Conservation (phyloP, 2,888 invertebrate species). For the Dendrolimus pini region DNA sequence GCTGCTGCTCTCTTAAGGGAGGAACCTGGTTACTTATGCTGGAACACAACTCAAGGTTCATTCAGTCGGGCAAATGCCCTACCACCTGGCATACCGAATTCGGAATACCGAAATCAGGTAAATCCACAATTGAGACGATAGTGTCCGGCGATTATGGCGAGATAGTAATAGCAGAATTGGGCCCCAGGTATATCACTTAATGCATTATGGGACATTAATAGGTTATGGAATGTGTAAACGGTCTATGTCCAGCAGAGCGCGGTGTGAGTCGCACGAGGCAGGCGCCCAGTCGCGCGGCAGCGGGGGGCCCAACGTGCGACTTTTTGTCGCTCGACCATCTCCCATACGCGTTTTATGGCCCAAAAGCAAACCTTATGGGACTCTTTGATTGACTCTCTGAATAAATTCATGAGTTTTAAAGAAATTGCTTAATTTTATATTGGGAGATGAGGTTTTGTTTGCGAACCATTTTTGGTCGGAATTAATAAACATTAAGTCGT, state of each 20-base stretch:
- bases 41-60: too few relatives aligned
- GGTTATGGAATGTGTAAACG: slow-evolving; percentile 27
- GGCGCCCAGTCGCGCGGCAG: slow-evolving; percentile 32
- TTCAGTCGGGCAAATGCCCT: too few relatives aligned
- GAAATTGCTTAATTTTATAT: slow-evolving; percentile 12
- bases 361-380: slow-evolving; percentile 9
- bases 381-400: slow-evolving; percentile 18
- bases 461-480: neutral
- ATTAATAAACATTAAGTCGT: slow-evolving; percentile 7
- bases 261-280: slow-evolving; percentile 5
- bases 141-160: too few relatives aligned
- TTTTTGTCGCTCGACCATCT: slow-evolving; percentile 34
- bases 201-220: slow-evolving; percentile 26
- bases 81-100: too few relatives aligned
- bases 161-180: neutral
- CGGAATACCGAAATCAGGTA: too few relatives aligned
- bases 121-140: too few relatives aligned
- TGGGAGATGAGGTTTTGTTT: neutral
- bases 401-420: neutral
- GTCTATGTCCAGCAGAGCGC: slow-evolving; percentile 9
- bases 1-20: too few relatives aligned
- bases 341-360: neutral
- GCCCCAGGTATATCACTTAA: slow-evolving; percentile 14
- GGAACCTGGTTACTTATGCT: too few relatives aligned
- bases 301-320: slow-evolving; percentile 43